Evolutionary conservation across 2,797 vertebrate genomes (phyloP), one percentile per base, ranked within the genome.

Genomic region (Takifugu rubripes): DNA sequence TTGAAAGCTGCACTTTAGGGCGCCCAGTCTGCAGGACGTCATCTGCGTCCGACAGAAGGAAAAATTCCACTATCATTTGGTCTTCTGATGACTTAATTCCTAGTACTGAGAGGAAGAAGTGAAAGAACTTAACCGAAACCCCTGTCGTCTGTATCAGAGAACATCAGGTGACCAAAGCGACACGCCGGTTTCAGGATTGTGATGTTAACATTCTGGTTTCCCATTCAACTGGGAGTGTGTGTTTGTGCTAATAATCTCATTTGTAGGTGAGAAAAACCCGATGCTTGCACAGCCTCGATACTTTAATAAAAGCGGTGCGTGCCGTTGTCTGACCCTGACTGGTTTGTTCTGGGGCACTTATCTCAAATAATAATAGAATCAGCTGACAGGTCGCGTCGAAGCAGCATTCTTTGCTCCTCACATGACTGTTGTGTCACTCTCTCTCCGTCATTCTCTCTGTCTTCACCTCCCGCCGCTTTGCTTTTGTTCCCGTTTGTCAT

Each of bases 341-440:
- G 57, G 79, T 85, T 88, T 86, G 83, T 84, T 81, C 84, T 76
- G 68, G 61, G 66, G 56, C 56, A 66, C 75, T 89, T 88, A 87
- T 89, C 86, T 84, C 64, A 74, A 78, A 61, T 84, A 87, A 88
- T 87, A 85, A 85, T 81, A 79, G 85, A 68, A 56, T 90, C 89
- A 89, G 85, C 84, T 89, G 90, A 89, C 86, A 48, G 71, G 63
- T 56, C 53, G 54, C 77, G 78, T 86, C 77, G 72, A 83, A 79
- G 74, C 88, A 85, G 85, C 87, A 85, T 90, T 88, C 83, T 81
- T 89, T 84, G 74, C 74, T 64, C 50, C 78, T 88, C 88, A 88
- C 88, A 90, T 90, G 89, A 91, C 79, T 45, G 68, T 51, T 47
- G 25, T 78, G 63, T 83, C 75, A 62, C 58, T 72, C 54, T 25